Evolutionary conservation across 2,113 vertebrate species (phyloP).

Genomic region (Perognathus longimembris): DNA sequence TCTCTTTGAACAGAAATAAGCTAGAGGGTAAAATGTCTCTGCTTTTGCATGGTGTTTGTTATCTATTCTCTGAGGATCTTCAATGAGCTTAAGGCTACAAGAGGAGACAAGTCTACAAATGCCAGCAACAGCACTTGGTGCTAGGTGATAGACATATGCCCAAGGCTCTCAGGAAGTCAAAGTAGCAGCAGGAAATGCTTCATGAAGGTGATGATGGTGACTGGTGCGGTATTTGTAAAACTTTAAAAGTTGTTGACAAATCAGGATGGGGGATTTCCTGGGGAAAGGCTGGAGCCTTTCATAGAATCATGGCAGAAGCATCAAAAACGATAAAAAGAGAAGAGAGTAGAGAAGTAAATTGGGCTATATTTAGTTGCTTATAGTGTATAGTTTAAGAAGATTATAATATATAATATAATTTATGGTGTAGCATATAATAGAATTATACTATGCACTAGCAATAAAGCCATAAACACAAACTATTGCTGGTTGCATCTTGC

Average conservation of each 20-base stretch:
- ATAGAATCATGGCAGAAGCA: neutral
- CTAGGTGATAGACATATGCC: neutral
- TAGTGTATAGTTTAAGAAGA: too few relatives aligned
- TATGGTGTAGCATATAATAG: too few relatives aligned
- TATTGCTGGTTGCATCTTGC: neutral
- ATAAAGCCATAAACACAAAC: neutral
- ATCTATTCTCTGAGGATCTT: conserved; percentile 49
- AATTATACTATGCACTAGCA: neutral
- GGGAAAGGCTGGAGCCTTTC: neutral
- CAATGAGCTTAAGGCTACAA: conserved; percentile 18
- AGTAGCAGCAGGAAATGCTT: neutral
- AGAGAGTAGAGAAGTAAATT: neutral
- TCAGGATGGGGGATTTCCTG: neutral
- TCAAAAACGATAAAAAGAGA: neutral
- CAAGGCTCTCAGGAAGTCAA: neutral
- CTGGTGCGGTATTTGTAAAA: neutral
- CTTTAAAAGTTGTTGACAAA: neutral
- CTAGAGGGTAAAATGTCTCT: conserved; percentile 58
- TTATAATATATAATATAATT: too few relatives aligned
- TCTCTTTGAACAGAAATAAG: conserved; percentile 64
- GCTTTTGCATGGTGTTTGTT: conserved; percentile 11
- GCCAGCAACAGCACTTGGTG: neutral
- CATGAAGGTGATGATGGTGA: neutral
- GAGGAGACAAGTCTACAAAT: neutral
- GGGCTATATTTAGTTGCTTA: neutral